These are phyloP conservation scores for Montipora cactus DNA, from an alignment of 64 coral and sea anemone genomes.

Conservation along the genomic window DNA sequence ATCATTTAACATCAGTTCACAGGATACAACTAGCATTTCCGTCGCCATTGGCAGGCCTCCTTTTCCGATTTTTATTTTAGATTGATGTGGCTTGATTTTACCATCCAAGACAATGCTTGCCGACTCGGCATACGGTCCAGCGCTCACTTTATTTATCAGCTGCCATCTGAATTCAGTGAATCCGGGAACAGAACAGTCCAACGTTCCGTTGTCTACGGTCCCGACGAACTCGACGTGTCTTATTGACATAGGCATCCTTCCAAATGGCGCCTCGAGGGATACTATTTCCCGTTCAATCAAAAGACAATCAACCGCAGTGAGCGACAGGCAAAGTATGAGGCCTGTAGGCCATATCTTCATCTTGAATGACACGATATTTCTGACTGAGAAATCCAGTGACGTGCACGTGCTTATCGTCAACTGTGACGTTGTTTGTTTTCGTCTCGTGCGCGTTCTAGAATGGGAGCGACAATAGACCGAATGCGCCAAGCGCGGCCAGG, in stretches of 20 bases:
- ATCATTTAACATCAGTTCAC: conserved; percentile 52
- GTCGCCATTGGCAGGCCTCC: conserved; percentile 68
- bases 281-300: conserved; percentile 76
- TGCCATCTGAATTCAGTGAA: conserved; percentile 78
- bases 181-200: conserved; percentile 87
- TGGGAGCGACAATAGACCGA: background rate
- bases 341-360: background rate
- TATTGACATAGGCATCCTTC: conserved; percentile 43
- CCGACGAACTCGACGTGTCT: conserved; percentile 94
- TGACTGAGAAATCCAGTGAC: background rate
- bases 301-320: background rate
- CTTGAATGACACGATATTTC: background rate
- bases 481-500: too few species aligned
- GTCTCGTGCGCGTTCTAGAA: background rate
- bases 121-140: conserved; percentile 49
- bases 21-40: conserved; percentile 84
- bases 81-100: conserved; percentile 53
- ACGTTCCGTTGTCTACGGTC: conserved; percentile 79
- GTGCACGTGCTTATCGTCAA: background rate
- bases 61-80: conserved; percentile 66
- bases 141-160: conserved; percentile 65
- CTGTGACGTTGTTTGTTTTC: background rate
- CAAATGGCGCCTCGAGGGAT: conserved; percentile 50
- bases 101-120: conserved; percentile 11
- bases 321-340: background rate